phyloP scores from a whole-genome alignment of 2,113 vertebrate genomes.

The Chaetura pelagica region DNA sequence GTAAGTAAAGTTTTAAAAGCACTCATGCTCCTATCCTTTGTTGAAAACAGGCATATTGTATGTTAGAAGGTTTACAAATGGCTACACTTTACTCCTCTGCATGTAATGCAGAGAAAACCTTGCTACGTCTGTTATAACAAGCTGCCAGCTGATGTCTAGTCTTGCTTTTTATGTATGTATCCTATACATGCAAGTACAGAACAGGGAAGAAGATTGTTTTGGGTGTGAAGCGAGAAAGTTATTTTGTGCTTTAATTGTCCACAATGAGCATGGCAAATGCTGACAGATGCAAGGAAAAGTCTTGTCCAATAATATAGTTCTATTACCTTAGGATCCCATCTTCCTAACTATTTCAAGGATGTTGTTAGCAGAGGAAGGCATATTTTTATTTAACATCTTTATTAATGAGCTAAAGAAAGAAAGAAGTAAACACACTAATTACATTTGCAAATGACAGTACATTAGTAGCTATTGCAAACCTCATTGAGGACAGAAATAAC shows the following conservation, averaged over 20 bases:
- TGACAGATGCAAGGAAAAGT: conserved; percentile 55
- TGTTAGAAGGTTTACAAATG: conserved; percentile 18
- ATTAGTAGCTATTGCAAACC: conserved; percentile 82
- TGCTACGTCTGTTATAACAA: background rate
- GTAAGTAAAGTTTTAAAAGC: conserved; percentile 44
- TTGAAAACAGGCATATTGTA: background rate
- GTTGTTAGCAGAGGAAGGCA: conserved; percentile 79
- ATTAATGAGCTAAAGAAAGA: conserved; percentile 84
- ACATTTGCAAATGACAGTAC: conserved; percentile 84
- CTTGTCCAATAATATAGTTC: conserved; percentile 60
- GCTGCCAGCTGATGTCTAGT: background rate
- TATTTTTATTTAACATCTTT: conserved; percentile 85
- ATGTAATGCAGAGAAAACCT: background rate
- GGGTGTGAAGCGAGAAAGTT: conserved; percentile 24
- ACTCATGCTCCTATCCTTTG: background rate
- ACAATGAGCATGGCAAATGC: conserved; percentile 40
- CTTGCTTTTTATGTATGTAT: background rate
- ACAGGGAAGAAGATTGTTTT: background rate
- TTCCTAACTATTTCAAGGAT: conserved; percentile 60
- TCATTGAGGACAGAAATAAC: conserved; percentile 77
- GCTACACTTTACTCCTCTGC: background rate
- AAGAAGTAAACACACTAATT: conserved; percentile 82
- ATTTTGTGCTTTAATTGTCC: conserved; percentile 58
- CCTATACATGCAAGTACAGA: background rate
- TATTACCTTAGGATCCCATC: conserved; percentile 59